Base-by-base conservation (phyloP, 2,113 vertebrate species). In the Dicerorhinus sumatrensis region DNA sequence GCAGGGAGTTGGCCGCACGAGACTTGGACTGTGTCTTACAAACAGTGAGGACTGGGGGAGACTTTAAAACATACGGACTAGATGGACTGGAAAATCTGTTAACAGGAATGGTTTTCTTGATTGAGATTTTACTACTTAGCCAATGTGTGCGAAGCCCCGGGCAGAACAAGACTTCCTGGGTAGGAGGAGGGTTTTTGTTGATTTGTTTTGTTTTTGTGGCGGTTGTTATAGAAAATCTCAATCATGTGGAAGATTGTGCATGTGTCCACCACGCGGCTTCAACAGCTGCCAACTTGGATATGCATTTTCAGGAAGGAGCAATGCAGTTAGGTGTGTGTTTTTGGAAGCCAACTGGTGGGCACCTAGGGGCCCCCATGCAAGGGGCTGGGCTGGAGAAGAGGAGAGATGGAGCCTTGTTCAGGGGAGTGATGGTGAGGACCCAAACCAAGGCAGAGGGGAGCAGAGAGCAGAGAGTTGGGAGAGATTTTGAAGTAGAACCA, bases 241-340 rank as follows among this genome's bases (percentile, higher is more conserved):
- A 11, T 46, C 31, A 4, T 8, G 9, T 4, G 10, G 42, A 39
- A 82, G 31, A 36, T 8, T 13, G 8, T 48, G 56, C 4, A 2
- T 25, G n/a, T 72, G 73, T 46, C 46, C 12, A 23, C 56, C 62
- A 51, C 42, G 33, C 21, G 23, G 31, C 42, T 48, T 33, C 56
- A 39, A 6, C 6, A 42, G 67, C 7, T 0, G 5, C 67, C 33
- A 46, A 8, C 72, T 4, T 46, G 39, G 92, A 51, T 0, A 3
- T 2, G 54, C 1, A 27, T 77, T 62, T 96, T 29, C 2, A 31
- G 83, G 87, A 3, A 0, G 31, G 27, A 82, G 2, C 8, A 2
- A 11, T 1, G 39, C 0, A 0, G 0, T 58, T 10, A 18, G 39
- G 23, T 0, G 3, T 76, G 70, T 23, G 48, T 36, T 42, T 58